Evolutionary conservation across 2,113 vertebrate species (phyloP), one percentile per base, ranked within the genome.

Genomic region (Ceyx margarethae): DNA sequence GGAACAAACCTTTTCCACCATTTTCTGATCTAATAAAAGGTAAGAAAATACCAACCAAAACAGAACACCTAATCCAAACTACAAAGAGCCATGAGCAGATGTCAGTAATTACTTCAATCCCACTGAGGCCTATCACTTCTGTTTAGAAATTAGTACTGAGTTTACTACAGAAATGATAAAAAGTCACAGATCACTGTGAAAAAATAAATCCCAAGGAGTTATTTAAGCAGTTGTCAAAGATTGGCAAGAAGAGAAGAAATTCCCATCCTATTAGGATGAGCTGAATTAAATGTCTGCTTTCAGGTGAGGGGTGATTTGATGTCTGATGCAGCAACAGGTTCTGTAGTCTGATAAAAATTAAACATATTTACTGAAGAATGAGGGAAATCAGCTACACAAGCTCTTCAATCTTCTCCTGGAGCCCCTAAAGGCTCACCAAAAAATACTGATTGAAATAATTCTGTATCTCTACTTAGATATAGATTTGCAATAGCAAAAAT

Each of bases 1-100:
- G 53, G 29, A 92, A 56, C 35, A 21, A 64, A 67, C 69, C 58
- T 75, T 42, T 89, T 66, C 51, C 25, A 81, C 42, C 31, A 74
- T 66, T 87, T 85, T 89, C 62, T 87, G 80, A 48, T 66, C 61
- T 16, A 92, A 79, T 69, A 58, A 45, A 85, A 82, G 40, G 58
- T 61, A 89, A 93, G 65, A 88, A 89, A 93, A 87, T 17, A 54
- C 31, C 88, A 88, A 80, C 13, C 43, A 81, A 91, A 89, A 28
- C 23, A 92, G 37, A 66, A 64, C 28, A 67, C 46, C 50, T 75
- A 60, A 92, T 69, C 57, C 62, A 73, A 87, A 66, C 58, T 85
- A 87, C 78, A 89, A 81, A 92, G 67, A 85, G 69, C 43, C 56
- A 51, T 0, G 4, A 85, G 37, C 85, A 91, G 58, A 91, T 94